phyloP scores from a whole-genome alignment of 1,140 invertebrate species.

The Drosophila bocki region DNA sequence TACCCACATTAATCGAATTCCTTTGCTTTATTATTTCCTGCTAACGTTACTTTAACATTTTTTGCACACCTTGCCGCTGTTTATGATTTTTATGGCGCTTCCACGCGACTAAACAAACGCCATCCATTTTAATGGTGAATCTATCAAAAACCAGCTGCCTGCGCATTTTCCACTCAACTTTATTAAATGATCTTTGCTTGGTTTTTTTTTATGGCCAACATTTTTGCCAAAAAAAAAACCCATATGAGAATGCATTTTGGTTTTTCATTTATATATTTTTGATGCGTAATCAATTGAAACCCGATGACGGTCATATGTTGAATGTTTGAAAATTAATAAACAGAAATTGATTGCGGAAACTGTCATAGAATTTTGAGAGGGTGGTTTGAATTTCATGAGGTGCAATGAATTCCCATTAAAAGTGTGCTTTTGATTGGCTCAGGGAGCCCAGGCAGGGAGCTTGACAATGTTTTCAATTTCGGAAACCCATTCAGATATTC shows the following conservation, averaged over 20 bases:
- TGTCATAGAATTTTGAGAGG: conserved; percentile 5
- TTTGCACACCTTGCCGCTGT: conserved; percentile 43
- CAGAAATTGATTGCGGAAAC: conserved; percentile 12
- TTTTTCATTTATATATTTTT: conserved; percentile 4
- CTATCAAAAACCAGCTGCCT: conserved; percentile 50
- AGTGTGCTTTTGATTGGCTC: conserved; percentile 35
- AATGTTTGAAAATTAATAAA: conserved; percentile 32
- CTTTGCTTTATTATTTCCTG: conserved; percentile 3
- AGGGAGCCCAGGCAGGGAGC: conserved; percentile 7
- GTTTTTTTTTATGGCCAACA: conserved; percentile 12
- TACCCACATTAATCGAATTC: conserved; percentile 7
- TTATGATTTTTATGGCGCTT: conserved; percentile 77
- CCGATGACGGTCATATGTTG: conserved; percentile 6
- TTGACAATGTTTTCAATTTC: conserved; percentile 36
- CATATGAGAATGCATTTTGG: conserved; percentile 12
- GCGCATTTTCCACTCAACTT: conserved; percentile 49
- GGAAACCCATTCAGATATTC: conserved; percentile 26
- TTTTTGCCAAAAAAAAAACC: neutral
- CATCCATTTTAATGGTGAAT: conserved; percentile 62
- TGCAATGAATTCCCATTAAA: conserved; percentile 34
- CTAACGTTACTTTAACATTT: conserved; percentile 24
- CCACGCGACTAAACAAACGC: conserved; percentile 74
- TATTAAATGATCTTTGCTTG: conserved; percentile 45
- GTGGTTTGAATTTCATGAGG: conserved; percentile 33
- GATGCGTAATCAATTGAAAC: conserved; percentile 24